Conservation (phyloP, 2,888 invertebrate genomes). For the Andrena fulva region DNA sequence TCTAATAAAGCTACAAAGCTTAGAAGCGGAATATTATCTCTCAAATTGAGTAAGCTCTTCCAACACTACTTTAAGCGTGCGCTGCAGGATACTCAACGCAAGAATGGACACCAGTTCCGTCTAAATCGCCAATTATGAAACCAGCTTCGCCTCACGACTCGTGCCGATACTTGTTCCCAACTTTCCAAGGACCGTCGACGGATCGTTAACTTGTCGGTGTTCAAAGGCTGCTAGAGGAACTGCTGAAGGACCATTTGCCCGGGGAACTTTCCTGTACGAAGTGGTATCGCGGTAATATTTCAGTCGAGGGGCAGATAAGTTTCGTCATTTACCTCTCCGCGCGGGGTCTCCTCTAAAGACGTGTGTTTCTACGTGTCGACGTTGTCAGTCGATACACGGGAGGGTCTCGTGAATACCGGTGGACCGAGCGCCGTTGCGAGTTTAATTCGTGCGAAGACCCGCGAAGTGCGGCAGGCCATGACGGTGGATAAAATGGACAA, state of each 20-base stretch:
- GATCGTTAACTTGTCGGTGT: background rate
- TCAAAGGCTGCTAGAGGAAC: background rate
- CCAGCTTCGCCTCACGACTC: background rate
- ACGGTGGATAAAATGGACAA: constrained; percentile 43
- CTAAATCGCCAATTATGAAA: constrained; percentile 27
- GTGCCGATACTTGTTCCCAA: background rate
- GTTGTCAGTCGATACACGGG: no score
- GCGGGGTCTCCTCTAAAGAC: background rate
- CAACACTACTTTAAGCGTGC: background rate
- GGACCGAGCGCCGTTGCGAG: background rate
- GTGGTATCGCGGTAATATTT: constrained; percentile 40
- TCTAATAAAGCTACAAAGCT: no score
- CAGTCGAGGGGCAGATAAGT: constrained; percentile 44
- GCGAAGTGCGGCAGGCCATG: constrained; percentile 30
- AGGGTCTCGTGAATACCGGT: background rate
- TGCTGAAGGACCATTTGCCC: constrained; percentile 9
- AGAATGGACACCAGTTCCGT: background rate
- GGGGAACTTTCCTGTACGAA: background rate
- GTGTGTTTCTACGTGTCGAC: constrained; percentile 12
- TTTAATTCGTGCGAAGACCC: background rate
- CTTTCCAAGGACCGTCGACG: background rate
- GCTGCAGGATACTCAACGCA: constrained; percentile 12
- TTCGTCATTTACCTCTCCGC: constrained; percentile 3
- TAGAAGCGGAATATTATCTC: no score
- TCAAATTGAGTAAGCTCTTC: no score